phyloP scores from a whole-genome alignment of 2,888 invertebrate genomes.

The Halictus ligatus region DNA sequence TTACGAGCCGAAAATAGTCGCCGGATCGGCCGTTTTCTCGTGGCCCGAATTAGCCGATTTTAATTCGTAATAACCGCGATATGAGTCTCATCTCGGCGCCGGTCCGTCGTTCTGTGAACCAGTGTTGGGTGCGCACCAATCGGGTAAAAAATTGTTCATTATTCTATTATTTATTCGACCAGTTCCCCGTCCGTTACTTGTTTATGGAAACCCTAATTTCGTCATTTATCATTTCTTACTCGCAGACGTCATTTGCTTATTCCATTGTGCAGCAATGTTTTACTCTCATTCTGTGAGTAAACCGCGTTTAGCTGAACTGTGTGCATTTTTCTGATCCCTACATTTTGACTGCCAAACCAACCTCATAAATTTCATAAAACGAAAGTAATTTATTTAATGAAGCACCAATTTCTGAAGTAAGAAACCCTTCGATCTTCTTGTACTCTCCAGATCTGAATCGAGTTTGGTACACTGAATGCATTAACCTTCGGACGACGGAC shows the following conservation, averaged over 20 bases:
- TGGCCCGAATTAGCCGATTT: constrained; percentile 34
- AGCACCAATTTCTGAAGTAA: too few relatives aligned
- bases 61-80: constrained; percentile 37
- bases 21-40: constrained; percentile 36
- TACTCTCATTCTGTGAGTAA: too few relatives aligned
- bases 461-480: too few relatives aligned
- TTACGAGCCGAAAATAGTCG: constrained; percentile 47
- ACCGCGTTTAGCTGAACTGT: background rate
- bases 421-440: too few relatives aligned
- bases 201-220: background rate
- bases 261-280: background rate
- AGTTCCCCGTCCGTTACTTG: background rate
- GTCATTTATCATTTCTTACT: background rate
- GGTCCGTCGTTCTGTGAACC: background rate
- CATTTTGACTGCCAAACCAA: too few relatives aligned
- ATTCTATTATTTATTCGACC: background rate
- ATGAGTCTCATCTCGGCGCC: background rate
- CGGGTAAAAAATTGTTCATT: background rate
- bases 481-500: too few relatives aligned
- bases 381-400: too few relatives aligned
- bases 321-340: background rate
- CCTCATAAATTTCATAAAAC: too few relatives aligned
- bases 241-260: background rate
- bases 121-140: background rate
- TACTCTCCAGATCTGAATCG: too few relatives aligned